phyloP scores from a whole-genome alignment of 2,113 vertebrate genomes.

The Triplophysa tibetana region DNA sequence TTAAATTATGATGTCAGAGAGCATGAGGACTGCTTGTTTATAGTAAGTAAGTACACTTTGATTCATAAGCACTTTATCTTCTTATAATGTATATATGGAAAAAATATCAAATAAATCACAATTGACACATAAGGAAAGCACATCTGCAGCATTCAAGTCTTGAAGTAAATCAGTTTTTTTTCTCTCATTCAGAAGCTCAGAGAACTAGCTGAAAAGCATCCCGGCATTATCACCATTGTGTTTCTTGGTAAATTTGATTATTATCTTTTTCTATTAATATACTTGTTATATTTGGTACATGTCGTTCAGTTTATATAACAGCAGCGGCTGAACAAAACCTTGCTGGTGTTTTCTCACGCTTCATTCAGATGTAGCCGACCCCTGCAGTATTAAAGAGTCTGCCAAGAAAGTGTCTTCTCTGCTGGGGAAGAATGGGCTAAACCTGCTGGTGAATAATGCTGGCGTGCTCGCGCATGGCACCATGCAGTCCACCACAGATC shows the following conservation, averaged over 20 bases:
- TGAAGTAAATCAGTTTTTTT: not conserved
- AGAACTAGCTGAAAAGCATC: conserved; percentile 56
- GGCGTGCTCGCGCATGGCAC: conserved; percentile 51
- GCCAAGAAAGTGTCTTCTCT: conserved; percentile 65
- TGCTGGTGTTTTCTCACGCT: not conserved
- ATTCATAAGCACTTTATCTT: too few relatives aligned
- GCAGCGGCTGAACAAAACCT: too few relatives aligned
- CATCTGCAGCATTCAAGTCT: not conserved
- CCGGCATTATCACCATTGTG: conserved; percentile 51
- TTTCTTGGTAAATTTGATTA: conserved; percentile 49
- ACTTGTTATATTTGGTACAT: too few relatives aligned
- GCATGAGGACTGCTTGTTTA: too few relatives aligned
- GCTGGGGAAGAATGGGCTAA: conserved; percentile 67
- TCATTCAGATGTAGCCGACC: conserved; percentile 59
- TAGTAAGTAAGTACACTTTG: too few relatives aligned
- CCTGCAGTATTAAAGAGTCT: conserved; percentile 70
- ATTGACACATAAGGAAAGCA: too few relatives aligned
- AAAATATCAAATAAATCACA: too few relatives aligned
- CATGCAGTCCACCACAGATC: conserved; percentile 59
- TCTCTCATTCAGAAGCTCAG: conserved; percentile 46
- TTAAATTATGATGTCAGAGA: not conserved
- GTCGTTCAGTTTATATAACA: too few relatives aligned
- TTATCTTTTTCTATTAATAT: too few relatives aligned
- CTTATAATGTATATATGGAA: too few relatives aligned
- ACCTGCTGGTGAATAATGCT: conserved; percentile 77